Conservation (phyloP, 2,797 vertebrate species). For the Nannoperca australis region DNA sequence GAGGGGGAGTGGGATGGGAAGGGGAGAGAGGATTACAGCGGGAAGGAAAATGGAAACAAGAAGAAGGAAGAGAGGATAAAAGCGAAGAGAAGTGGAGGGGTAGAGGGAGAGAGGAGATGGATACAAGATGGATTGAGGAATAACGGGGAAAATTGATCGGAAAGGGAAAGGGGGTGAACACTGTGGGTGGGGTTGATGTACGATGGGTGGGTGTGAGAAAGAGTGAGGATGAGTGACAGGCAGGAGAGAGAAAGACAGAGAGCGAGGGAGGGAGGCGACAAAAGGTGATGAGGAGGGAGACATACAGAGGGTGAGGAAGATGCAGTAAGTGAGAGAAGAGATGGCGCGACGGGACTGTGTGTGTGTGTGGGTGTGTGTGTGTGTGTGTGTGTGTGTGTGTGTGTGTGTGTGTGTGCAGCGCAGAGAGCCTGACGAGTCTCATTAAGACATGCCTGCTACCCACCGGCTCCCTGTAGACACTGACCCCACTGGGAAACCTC, state of each 20-base stretch:
- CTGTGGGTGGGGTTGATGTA: constrained; percentile 34
- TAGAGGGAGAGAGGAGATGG: constrained; percentile 31
- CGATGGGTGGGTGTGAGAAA: constrained; percentile 14
- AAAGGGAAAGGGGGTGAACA: constrained; percentile 26
- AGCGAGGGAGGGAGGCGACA: constrained; percentile 5
- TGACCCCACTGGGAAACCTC: constrained; percentile 73
- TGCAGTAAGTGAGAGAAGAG: constrained; percentile 16
- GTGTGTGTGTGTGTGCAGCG: constrained; percentile 25
- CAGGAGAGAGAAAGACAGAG: neutral
- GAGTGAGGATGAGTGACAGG: constrained; percentile 35
- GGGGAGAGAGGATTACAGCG: constrained; percentile 6
- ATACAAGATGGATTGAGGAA: constrained; percentile 61
- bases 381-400: constrained; percentile 39
- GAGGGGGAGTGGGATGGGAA: constrained; percentile 22
- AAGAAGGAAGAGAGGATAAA: constrained; percentile 27
- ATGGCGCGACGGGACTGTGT: constrained; percentile 27
- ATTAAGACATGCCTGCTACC: constrained; percentile 76
- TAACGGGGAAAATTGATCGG: constrained; percentile 54
- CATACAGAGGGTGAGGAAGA: constrained; percentile 49
- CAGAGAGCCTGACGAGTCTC: constrained; percentile 74
- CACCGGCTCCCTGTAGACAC: constrained; percentile 66
- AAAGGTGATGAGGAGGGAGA: constrained; percentile 55
- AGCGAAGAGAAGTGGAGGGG: neutral
- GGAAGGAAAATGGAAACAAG: constrained; percentile 12
- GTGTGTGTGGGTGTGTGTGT: constrained; percentile 31